Base-by-base conservation (phyloP, 2,888 invertebrate genomes). In the Drosophila greeni region DNA sequence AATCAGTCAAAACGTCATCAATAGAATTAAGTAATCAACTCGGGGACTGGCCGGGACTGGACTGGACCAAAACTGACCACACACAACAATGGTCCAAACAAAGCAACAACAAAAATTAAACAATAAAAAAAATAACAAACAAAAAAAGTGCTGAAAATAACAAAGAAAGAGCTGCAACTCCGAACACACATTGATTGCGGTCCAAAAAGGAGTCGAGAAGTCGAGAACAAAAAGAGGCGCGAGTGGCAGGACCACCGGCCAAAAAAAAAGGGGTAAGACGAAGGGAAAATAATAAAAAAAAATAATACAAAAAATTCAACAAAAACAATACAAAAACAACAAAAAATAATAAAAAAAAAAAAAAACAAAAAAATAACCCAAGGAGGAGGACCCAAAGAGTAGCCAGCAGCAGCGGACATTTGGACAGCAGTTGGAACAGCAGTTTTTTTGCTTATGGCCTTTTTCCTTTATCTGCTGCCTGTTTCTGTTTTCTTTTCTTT, bases 1-100 rank as follows among this genome's bases (percentile, higher is more conserved):
- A 82, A 82, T 83, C 82, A 82, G 76, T 74, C 77, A 83, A 85
- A 85, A 84, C 76, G 85, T 85, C 85, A 86, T 84, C 85, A 82
- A 84, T 85, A 79, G 84, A 85, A 85, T 86, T 85, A 86, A 86
- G 85, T 82, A 81, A 86, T 86, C 86, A 86, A 80, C 71, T 78
- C 70, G 72, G 40, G 77, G 84, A 82, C 80, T 83, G 76, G 74
- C 80, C 84, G 76, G 74, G 79, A 76, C 33, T 51, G 52, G 40
- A 11, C 20, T 26, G 69, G 59, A 67, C 57, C 7, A 66, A 43
- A 43, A 77, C 79, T 79, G 79, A 77, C 79, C 79, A 77, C 78
- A 78, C 78, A 79, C 74, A 77, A 79, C 72, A 75, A 48, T 66
- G 60, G 26, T 6, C 16, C 31, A 39, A 33, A 39, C 53, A 57